These are phyloP conservation scores for Mixornis gularis DNA, from an alignment of 2,113 vertebrate genomes.

Conservation along the genomic window DNA sequence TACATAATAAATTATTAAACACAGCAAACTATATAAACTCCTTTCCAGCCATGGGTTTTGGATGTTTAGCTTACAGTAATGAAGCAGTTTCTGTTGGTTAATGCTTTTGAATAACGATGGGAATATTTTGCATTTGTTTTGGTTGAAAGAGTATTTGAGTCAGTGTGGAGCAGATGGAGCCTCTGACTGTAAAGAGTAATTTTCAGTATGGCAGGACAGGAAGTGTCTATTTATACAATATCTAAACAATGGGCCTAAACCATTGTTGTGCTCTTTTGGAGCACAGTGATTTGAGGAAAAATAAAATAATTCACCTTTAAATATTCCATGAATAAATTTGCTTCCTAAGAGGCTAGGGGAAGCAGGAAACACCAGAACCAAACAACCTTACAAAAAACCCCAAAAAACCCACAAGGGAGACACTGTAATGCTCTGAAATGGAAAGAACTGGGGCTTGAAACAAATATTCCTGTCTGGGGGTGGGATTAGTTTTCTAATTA, in stretches of 20 bases:
- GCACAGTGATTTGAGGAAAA: neutral
- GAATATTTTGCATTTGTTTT: constrained; percentile 7
- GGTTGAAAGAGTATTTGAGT: neutral
- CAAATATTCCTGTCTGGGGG: neutral
- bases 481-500: neutral
- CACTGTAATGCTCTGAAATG: neutral
- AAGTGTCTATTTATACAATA: neutral
- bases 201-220: constrained; percentile 2
- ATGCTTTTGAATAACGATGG: neutral
- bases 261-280: neutral
- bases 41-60: neutral
- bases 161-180: neutral
- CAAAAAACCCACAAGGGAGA: neutral
- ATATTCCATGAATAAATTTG: neutral
- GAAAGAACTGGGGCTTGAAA: neutral
- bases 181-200: neutral
- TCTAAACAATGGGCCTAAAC: neutral
- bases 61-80: neutral
- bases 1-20: neutral
- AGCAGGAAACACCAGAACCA: neutral
- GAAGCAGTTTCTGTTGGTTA: neutral
- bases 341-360: neutral
- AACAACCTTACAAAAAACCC: fast-evolving
- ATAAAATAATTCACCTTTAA: neutral
- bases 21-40: neutral